Percentiles rank a stretch among this genome's conserved stretches.
phyloP scores from a whole-genome alignment of 2,888 invertebrate species.

The Kryphioiulus occultus region DNA sequence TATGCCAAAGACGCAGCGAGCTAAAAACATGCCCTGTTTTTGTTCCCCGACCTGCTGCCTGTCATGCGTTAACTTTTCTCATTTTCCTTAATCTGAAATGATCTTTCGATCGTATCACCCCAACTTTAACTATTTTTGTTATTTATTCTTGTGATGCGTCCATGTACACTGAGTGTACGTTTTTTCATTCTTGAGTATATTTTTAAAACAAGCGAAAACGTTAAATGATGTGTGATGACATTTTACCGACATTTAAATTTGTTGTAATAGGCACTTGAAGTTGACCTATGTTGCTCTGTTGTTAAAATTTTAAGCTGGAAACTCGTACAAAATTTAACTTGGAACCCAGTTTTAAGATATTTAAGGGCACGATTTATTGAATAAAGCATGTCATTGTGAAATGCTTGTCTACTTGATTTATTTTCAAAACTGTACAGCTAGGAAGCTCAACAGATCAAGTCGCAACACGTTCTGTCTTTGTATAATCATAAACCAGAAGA shows the following conservation, averaged over 20 bases:
- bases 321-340: background rate
- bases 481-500: too few species aligned
- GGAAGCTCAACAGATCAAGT: too few species aligned
- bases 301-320: background rate
- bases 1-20: slow-evolving; percentile 29
- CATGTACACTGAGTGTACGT: slow-evolving; percentile 20
- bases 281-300: background rate
- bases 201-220: background rate
- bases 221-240: background rate
- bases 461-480: too few species aligned
- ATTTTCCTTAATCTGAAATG: background rate
- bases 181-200: slow-evolving; percentile 28
- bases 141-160: slow-evolving; percentile 39
- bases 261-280: background rate
- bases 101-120: background rate
- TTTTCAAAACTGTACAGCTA: background rate
- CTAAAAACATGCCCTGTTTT: background rate
- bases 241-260: background rate
- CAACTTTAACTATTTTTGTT: slow-evolving; percentile 16
- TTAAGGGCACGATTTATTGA: background rate
- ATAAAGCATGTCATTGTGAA: slow-evolving; percentile 15
- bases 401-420: background rate
- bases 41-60: background rate
- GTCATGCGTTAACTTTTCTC: background rate
- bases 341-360: background rate